phyloP scores from a whole-genome alignment of 1,140 invertebrate genomes.

The Pomacea maculata region DNA sequence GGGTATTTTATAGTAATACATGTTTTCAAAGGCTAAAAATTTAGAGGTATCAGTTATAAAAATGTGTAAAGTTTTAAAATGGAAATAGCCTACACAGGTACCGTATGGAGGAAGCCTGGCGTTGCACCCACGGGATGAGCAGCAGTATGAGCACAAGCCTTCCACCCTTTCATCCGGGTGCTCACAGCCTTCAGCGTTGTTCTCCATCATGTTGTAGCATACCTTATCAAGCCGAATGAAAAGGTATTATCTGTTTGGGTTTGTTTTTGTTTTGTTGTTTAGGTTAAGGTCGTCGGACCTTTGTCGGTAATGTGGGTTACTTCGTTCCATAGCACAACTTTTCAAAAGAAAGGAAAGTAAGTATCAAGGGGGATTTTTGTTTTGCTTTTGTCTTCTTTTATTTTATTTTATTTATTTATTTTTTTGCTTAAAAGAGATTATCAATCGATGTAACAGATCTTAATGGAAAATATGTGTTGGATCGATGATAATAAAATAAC shows the following conservation, averaged over 20 bases:
- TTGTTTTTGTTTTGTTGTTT: no score
- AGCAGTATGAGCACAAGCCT: slow-evolving; percentile 20
- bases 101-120: slow-evolving; percentile 9
- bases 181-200: slow-evolving; percentile 4
- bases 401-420: no score
- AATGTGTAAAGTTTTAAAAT: not conserved
- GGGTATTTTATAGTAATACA: not conserved
- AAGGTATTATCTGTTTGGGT: not conserved
- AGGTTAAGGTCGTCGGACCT: no score
- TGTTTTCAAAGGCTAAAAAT: not conserved
- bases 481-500: no score
- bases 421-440: not conserved
- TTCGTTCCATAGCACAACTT: not conserved
- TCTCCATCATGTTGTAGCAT: slow-evolving; percentile 25
- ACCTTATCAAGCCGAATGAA: not conserved
- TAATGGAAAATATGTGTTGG: no score
- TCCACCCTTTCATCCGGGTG: slow-evolving; percentile 15
- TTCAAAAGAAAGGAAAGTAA: not conserved
- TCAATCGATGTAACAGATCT: not conserved
- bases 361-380: not conserved
- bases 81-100: not conserved
- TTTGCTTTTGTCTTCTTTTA: no score
- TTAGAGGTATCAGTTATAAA: not conserved
- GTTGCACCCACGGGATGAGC: slow-evolving; percentile 13
- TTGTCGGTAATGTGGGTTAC: not conserved